Percentiles rank a stretch among this genome's conserved stretches.
phyloP scores from a whole-genome alignment of 1,140 invertebrate species.

The Pissodes strobi region DNA sequence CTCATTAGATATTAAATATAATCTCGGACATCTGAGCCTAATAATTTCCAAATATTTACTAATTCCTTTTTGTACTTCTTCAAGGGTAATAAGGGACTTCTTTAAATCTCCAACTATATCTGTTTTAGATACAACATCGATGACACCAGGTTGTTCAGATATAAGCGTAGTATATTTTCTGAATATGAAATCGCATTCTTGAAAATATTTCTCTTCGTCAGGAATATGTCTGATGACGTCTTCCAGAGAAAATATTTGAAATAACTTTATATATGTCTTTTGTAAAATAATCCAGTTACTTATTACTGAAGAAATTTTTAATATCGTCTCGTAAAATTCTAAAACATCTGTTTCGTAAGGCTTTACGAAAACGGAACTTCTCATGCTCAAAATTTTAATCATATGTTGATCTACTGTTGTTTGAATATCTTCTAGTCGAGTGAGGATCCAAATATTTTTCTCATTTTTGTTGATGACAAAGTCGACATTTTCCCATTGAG shows the following conservation, averaged over 20 bases:
- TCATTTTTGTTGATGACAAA: conserved; percentile 73
- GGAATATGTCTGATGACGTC: conserved; percentile 55
- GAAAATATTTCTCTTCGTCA: not conserved
- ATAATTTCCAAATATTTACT: conserved; percentile 89
- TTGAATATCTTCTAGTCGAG: conserved; percentile 81
- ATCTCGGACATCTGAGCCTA: conserved; percentile 83
- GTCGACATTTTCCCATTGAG: conserved; percentile 77
- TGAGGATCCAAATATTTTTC: conserved; percentile 74
- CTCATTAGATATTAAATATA: conserved; percentile 93
- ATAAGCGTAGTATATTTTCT: conserved; percentile 76
- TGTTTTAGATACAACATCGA: conserved; percentile 69
- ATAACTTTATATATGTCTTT: conserved; percentile 30
- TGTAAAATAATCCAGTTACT: conserved; percentile 76
- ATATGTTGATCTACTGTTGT: conserved; percentile 84
- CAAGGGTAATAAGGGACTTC: conserved; percentile 72
- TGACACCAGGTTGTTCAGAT: conserved; percentile 62
- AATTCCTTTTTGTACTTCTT: conserved; percentile 82
- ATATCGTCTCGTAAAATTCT: conserved; percentile 79
- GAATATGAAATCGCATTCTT: conserved; percentile 58
- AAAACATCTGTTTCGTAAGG: conserved; percentile 76
- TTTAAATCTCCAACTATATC: conserved; percentile 75
- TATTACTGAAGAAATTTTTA: conserved; percentile 65
- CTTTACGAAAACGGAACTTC: conserved; percentile 87
- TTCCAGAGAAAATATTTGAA: conserved; percentile 73
- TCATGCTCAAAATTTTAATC: conserved; percentile 82